Base-by-base conservation (phyloP, 2,797 vertebrate species). In the Myripristis jacobus region DNA sequence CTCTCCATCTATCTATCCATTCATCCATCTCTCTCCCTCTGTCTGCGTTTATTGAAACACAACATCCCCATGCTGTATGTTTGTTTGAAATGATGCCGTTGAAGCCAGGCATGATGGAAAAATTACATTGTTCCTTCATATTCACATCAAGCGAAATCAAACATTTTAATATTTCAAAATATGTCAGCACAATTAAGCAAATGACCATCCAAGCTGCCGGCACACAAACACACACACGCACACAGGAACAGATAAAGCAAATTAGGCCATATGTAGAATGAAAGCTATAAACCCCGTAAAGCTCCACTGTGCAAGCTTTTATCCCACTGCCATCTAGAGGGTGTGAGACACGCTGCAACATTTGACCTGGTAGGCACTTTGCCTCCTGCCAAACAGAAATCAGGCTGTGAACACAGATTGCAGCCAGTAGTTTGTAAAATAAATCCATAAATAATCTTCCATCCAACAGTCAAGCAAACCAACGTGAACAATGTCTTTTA, bases 261-360 rank as follows among this genome's bases (percentile, higher is more conserved):
- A 86, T 85, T 69, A 80, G 59, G 47, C 36, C 62, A 12, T 15
- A 55, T 4, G 27, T 29, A 46, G 21, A 60, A 51, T 44, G 24
- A 27, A 22, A 66, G 31, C 3, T 44, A 22, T 44, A 22, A 66
- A 76, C 12, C 34, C 34, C 1, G 38, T 41, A 12, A 41, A 41
- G 9, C 60, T 44, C 43, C 12, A 0, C 52, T 71, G 16, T 5
- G 67, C n/a, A 59, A 67, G 55, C 64, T 66, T 68, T 81, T 48
- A 62, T 76, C 47, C 29, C 53, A 62, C 22, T 51, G 82, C 89
- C 90, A 87, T 66, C 88, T 91, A 89, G 67, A 77, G 88, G 82
- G 15, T 12, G 51, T 31, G 75, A 56, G 51, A 53, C 18, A 48
- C 2, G n/a, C 54, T 73, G 70, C 73, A 80, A 24, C 48, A 25